Conservation (phyloP, 2,113 vertebrate genomes). For the Dicentrarchus labrax region DNA sequence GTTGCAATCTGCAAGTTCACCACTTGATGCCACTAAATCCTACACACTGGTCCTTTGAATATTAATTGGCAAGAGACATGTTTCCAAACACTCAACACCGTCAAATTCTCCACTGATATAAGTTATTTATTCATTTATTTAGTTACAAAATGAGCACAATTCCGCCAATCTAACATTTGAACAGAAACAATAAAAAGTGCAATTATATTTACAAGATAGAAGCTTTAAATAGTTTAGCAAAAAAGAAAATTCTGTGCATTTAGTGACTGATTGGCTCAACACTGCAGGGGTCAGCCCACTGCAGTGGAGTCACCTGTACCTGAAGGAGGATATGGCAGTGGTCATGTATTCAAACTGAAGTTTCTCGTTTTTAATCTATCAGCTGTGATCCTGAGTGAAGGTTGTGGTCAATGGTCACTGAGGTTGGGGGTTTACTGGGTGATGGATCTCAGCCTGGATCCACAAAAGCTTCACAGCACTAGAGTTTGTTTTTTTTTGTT, state of each 20-base stretch:
- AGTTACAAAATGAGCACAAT: neutral
- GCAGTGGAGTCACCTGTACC: neutral
- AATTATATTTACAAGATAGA: conserved; percentile 14
- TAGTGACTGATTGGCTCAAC: neutral
- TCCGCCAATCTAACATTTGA: neutral
- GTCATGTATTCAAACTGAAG: neutral
- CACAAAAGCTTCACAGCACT: neutral
- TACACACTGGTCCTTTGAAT: neutral
- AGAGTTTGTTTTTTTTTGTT: too few species aligned
- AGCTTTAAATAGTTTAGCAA: neutral
- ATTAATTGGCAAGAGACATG: neutral
- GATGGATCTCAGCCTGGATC: neutral
- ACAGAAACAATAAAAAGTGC: neutral
- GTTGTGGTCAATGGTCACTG: neutral
- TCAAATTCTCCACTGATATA: neutral
- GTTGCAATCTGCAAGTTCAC: too few species aligned
- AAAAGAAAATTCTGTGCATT: neutral
- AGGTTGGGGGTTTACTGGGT: neutral
- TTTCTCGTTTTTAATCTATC: neutral
- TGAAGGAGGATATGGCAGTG: neutral
- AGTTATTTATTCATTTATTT: neutral
- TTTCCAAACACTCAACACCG: neutral
- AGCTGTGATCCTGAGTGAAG: neutral
- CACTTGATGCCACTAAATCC: too few species aligned
- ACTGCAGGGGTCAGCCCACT: neutral